Evolutionary conservation across 1,140 invertebrate species (phyloP).

Genomic region (Plodia interpunctella): DNA sequence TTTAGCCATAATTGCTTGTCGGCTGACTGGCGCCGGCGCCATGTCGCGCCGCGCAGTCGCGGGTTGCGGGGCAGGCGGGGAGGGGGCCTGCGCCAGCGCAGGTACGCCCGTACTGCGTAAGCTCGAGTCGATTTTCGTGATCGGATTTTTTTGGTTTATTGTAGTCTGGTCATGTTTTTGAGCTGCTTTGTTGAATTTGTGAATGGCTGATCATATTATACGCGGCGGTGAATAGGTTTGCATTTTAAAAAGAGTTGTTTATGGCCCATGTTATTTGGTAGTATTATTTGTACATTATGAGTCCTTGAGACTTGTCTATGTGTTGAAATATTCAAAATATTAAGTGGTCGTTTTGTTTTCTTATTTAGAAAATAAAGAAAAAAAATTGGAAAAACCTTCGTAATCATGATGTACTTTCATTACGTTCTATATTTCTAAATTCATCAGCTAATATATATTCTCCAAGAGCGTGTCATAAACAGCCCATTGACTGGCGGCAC

Average conservation of each 20-base stretch:
- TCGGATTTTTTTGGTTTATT: conserved; percentile 54
- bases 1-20: conserved; percentile 74
- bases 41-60: conserved; percentile 45
- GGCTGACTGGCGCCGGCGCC: conserved; percentile 67
- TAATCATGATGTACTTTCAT: too few relatives aligned
- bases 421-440: too few relatives aligned
- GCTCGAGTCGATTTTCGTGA: conserved; percentile 62
- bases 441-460: conserved; percentile 23
- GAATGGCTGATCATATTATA: conserved; percentile 54
- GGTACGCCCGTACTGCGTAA: conserved; percentile 55
- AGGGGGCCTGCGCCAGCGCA: conserved; percentile 41
- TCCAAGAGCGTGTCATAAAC: conserved; percentile 22
- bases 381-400: too few relatives aligned
- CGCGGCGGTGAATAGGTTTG: conserved; percentile 23
- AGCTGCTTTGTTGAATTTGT: conserved; percentile 66
- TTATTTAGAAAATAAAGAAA: too few relatives aligned
- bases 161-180: conserved; percentile 57
- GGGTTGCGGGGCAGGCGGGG: conserved; percentile 9
- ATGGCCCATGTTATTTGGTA: conserved; percentile 19
- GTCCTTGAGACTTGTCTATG: background rate
- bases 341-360: too few relatives aligned
- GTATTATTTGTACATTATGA: background rate
- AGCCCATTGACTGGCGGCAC: conserved; percentile 57
- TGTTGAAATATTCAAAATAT: too few relatives aligned
- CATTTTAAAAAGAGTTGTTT: conserved; percentile 26